These are phyloP conservation scores for Ischnus inquisitorius DNA, from an alignment of 2,888 invertebrate species.

Conservation along the genomic window DNA sequence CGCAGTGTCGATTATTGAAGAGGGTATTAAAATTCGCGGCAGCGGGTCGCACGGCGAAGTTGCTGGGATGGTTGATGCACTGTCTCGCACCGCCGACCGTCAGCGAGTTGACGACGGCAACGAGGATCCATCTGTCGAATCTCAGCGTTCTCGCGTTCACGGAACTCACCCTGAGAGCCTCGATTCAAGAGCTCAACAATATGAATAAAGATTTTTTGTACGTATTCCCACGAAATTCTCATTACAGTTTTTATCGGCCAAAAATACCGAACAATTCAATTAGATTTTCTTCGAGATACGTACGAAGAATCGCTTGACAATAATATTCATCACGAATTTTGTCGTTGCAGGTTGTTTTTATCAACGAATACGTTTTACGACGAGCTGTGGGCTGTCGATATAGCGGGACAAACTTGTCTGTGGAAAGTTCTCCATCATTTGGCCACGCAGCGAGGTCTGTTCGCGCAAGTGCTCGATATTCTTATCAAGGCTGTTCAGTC, in stretches of 20 bases:
- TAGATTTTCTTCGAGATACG: too few relatives aligned
- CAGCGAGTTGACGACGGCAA: slow-evolving; percentile 87
- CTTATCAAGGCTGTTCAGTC: slow-evolving; percentile 85
- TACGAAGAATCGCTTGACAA: too few relatives aligned
- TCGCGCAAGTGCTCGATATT: slow-evolving; percentile 87
- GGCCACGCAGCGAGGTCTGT: slow-evolving; percentile 86
- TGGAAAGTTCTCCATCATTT: slow-evolving; percentile 88
- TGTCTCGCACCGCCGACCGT: slow-evolving; percentile 86
- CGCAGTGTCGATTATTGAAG: slow-evolving; percentile 87
- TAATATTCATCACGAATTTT: not conserved
- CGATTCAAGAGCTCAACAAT: slow-evolving; percentile 77
- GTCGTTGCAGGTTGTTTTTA: slow-evolving; percentile 86
- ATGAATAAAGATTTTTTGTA: slow-evolving; percentile 86
- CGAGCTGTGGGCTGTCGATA: slow-evolving; percentile 88
- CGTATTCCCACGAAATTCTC: slow-evolving; percentile 73
- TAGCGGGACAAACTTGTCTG: slow-evolving; percentile 88
- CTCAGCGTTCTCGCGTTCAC: slow-evolving; percentile 89
- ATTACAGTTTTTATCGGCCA: not conserved
- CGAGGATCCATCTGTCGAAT: slow-evolving; percentile 89
- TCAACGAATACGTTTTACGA: slow-evolving; percentile 89
- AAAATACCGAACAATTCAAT: too few relatives aligned
- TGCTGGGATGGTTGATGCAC: slow-evolving; percentile 88
- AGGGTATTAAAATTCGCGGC: slow-evolving; percentile 88
- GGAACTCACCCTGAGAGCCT: slow-evolving; percentile 86
- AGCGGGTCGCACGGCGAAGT: slow-evolving; percentile 88